These are phyloP conservation scores for honey bee (Apis mellifera) DNA, from an alignment of 1,140 invertebrate species.

Conservation along the genomic window DNA sequence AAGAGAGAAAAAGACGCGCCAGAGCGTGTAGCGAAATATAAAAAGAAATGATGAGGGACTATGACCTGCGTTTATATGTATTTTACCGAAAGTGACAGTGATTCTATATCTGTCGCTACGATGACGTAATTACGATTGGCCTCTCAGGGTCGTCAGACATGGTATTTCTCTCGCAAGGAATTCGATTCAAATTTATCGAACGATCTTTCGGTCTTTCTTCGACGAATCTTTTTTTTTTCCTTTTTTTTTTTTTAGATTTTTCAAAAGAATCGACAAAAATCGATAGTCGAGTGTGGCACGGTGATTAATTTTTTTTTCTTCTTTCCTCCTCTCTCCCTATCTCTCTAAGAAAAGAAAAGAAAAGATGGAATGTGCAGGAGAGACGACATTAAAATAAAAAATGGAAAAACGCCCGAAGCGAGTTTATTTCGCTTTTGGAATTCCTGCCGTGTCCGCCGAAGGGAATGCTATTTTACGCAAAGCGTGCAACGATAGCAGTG, in stretches of 20 bases:
- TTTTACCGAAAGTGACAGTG: conserved; percentile 62
- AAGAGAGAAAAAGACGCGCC: neutral
- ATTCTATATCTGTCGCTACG: conserved; percentile 60
- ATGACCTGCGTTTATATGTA: conserved; percentile 61
- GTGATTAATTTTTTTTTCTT: too few species aligned
- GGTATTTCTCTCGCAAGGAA: conserved; percentile 51
- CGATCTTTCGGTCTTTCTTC: conserved; percentile 23
- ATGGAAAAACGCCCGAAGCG: neutral
- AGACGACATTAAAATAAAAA: too few species aligned
- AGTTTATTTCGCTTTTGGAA: neutral
- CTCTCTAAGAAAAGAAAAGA: too few species aligned
- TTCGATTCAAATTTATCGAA: conserved; percentile 45
- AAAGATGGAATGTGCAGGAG: too few species aligned
- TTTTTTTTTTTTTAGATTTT: neutral
- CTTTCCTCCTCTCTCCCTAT: neutral
- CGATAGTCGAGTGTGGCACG: too few species aligned
- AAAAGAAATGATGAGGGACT: conserved; percentile 52
- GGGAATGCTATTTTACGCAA: neutral
- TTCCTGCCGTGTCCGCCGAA: neutral
- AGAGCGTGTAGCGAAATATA: conserved; percentile 7
- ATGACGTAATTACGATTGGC: conserved; percentile 62
- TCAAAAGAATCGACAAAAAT: too few species aligned
- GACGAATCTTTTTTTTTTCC: neutral
- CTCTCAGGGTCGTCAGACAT: conserved; percentile 44
- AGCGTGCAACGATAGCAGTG: neutral